Evolutionary conservation across 35 echinoderm and acorn worm genomes (phyloP).

Genomic region (Acanthaster planci): DNA sequence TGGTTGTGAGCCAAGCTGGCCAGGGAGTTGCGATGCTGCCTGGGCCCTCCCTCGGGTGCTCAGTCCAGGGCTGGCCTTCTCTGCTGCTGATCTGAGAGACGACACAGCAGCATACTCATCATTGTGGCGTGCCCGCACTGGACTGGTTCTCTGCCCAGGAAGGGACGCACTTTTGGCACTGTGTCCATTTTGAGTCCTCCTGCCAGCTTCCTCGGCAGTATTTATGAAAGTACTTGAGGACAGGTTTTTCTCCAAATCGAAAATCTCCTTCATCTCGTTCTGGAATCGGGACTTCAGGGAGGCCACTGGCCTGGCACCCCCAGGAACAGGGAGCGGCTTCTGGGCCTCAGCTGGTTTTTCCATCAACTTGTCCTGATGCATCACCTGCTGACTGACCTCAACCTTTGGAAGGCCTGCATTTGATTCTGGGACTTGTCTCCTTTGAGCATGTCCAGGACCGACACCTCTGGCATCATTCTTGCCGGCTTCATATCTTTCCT

Average conservation of each 20-base stretch:
- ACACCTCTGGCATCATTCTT: slow-evolving; percentile 21
- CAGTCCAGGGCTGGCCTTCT: not conserved
- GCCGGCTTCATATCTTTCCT: slow-evolving; percentile 26
- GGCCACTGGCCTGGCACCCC: slow-evolving; percentile 76
- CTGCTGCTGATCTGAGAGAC: slow-evolving; percentile 29
- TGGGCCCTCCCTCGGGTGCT: slow-evolving; percentile 1
- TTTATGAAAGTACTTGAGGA: slow-evolving; percentile 57
- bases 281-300: slow-evolving; percentile 67
- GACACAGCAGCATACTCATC: slow-evolving; percentile 63
- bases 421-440: not conserved
- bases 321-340: slow-evolving; percentile 48
- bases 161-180: not conserved
- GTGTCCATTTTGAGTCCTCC: slow-evolving; percentile 55
- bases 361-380: not conserved
- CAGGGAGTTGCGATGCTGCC: not conserved
- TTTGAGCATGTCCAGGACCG: slow-evolving; percentile 16
- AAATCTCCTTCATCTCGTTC: slow-evolving; percentile 64
- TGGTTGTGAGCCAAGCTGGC: not conserved
- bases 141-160: slow-evolving; percentile 37
- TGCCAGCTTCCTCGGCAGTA: slow-evolving; percentile 41
- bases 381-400: slow-evolving; percentile 8
- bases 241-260: slow-evolving; percentile 82
- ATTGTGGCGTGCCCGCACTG: slow-evolving; percentile 45
- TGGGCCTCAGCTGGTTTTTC: slow-evolving; percentile 24
- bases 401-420: not conserved